These are phyloP conservation scores for Myotis findleyi DNA, from an alignment of 2,797 vertebrate species.

Conservation along the genomic window DNA sequence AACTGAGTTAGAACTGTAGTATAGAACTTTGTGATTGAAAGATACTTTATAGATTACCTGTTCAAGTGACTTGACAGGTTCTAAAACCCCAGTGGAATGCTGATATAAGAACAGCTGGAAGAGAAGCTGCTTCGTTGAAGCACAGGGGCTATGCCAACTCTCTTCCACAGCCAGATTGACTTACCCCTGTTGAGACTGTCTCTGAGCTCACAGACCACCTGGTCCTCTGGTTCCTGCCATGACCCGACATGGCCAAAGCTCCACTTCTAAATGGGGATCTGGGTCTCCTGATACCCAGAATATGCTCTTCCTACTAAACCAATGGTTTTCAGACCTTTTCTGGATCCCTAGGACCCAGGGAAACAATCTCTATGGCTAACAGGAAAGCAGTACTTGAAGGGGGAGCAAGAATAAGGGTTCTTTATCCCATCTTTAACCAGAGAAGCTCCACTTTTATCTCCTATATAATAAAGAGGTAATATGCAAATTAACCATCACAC, in stretches of 20 bases:
- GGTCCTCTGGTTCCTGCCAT: not conserved
- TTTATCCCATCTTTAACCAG: not conserved
- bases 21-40: conserved; percentile 12
- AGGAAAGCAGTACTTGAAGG: not conserved
- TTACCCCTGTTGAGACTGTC: not conserved
- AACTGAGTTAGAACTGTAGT: not conserved
- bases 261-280: not conserved
- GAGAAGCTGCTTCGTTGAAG: not conserved
- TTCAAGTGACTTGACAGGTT: conserved; percentile 3
- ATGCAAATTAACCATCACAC: too few relatives aligned
- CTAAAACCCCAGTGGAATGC: not conserved
- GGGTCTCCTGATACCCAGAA: not conserved
- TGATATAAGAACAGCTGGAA: not conserved
- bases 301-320: not conserved
- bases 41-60: not conserved
- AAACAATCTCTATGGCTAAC: not conserved
- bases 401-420: not conserved
- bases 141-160: not conserved
- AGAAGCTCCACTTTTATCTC: not conserved
- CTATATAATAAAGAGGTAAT: too few relatives aligned
- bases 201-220: not conserved
- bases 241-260: not conserved
- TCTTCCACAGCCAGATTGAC: not conserved
- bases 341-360: not conserved
- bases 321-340: not conserved